A percentile compares a stretch with the other conserved stretches of the same genome.
Evolutionary conservation across 1,140 invertebrate genomes (phyloP).

Genomic region (Aradophagus sp.): DNA sequence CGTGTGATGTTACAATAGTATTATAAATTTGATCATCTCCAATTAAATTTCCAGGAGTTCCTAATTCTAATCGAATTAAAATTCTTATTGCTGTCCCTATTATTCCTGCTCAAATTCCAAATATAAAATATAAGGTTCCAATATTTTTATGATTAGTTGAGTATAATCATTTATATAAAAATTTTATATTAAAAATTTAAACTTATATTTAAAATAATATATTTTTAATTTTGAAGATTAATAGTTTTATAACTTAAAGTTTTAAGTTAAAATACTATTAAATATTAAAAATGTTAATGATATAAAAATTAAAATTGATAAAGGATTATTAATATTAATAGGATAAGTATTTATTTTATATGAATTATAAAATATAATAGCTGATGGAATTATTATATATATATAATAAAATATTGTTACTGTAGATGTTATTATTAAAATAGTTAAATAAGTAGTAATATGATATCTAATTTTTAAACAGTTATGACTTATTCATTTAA

Average conservation of each 20-base stretch:
- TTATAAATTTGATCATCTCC: conserved; percentile 83
- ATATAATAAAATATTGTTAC: conserved; percentile 40
- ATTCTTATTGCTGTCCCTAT: conserved; percentile 79
- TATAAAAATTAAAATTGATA: conserved; percentile 21
- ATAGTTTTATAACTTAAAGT: conserved; percentile 64
- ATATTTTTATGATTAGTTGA: conserved; percentile 87
- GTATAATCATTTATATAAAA: conserved; percentile 75
- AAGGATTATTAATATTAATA: conserved; percentile 7
- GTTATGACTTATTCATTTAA: conserved; percentile 45
- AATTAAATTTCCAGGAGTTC: conserved; percentile 77
- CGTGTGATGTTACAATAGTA: conserved; percentile 82
- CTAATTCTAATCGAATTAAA: conserved; percentile 82
- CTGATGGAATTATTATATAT: conserved; percentile 14
- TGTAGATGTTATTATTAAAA: conserved; percentile 24
- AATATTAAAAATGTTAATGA: conserved; percentile 10
- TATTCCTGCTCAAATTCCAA: conserved; percentile 80
- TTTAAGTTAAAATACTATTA: conserved; percentile 29
- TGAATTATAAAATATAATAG: conserved; percentile 17
- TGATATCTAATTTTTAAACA: conserved; percentile 14
- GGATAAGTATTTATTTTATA: conserved; percentile 14
- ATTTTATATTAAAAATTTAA: conserved; percentile 58
- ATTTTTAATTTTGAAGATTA: conserved; percentile 78
- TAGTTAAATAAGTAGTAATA: conserved; percentile 9
- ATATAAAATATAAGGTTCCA: conserved; percentile 84
- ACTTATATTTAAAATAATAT: conserved; percentile 73